Evolutionary conservation across 1,140 invertebrate species (phyloP).

Genomic region (Drosophila parvula): DNA sequence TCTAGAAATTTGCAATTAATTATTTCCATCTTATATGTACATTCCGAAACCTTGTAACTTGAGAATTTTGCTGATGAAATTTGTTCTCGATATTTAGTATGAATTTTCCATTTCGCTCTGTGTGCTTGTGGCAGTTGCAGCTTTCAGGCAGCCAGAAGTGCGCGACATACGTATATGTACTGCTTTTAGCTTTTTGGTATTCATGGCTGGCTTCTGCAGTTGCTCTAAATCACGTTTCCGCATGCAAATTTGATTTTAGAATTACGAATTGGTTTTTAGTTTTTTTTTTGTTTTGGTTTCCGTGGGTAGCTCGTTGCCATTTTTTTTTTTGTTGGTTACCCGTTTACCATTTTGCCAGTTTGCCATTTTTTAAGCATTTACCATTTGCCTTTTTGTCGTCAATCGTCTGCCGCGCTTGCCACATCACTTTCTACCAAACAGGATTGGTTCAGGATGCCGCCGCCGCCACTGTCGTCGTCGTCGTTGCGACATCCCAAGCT

Average conservation of each 20-base stretch:
- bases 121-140: slow-evolving; percentile 2
- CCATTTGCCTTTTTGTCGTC: slow-evolving; percentile 48
- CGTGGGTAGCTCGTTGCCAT: slow-evolving; percentile 55
- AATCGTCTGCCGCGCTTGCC: slow-evolving; percentile 57
- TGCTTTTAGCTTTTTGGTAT: slow-evolving; percentile 42
- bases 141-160: background rate
- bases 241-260: slow-evolving; percentile 44
- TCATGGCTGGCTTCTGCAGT: slow-evolving; percentile 40
- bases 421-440: slow-evolving; percentile 81
- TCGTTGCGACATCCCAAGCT: slow-evolving; percentile 52
- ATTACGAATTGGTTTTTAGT: slow-evolving; percentile 9
- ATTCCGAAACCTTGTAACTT: too few species aligned
- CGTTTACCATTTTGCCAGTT: slow-evolving; percentile 19
- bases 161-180: too few species aligned
- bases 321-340: background rate
- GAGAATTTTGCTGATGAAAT: background rate
- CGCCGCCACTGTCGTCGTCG: slow-evolving; percentile 20
- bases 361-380: slow-evolving; percentile 25
- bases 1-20: too few species aligned
- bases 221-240: slow-evolving; percentile 62
- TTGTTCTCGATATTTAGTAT: background rate
- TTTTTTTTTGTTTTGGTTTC: slow-evolving; percentile 13
- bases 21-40: too few species aligned
- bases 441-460: slow-evolving; percentile 73
- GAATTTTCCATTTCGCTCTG: slow-evolving; percentile 3